A percentile compares a stretch with the other conserved stretches of the same genome.
These are phyloP conservation scores for Aphodius granarius DNA, from an alignment of 2,888 invertebrate species.

Conservation along the genomic window DNA sequence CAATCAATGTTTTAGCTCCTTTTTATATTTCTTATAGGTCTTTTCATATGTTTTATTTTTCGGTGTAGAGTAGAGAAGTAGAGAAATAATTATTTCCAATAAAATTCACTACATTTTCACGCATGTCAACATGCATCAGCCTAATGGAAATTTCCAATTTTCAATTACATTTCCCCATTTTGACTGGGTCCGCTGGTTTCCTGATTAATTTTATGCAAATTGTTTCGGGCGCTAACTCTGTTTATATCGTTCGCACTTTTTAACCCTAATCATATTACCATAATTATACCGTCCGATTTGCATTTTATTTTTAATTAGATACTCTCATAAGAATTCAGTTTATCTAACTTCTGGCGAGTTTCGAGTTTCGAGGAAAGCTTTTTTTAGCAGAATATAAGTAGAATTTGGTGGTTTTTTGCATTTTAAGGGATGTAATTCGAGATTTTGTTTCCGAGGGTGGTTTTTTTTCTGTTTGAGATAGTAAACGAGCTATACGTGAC, in stretches of 20 bases:
- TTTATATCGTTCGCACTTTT: background rate
- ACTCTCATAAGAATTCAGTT: background rate
- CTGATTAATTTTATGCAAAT: background rate
- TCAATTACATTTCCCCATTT: background rate
- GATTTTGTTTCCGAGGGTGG: background rate
- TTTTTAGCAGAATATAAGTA: no score
- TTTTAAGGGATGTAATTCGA: background rate
- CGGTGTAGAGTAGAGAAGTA: no score
- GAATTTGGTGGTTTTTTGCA: background rate
- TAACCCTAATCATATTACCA: background rate
- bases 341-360: no score
- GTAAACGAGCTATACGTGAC: background rate
- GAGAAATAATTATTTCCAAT: no score
- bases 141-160: background rate
- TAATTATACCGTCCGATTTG: background rate
- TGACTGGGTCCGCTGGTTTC: background rate
- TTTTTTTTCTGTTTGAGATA: background rate
- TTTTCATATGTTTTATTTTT: no score
- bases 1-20: no score
- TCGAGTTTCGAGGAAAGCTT: no score
- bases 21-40: no score
- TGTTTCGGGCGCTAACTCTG: background rate
- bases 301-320: background rate
- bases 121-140: background rate
- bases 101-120: background rate